These are phyloP conservation scores for Helogale parvula DNA, from an alignment of 2,113 vertebrate genomes.

Conservation along the genomic window DNA sequence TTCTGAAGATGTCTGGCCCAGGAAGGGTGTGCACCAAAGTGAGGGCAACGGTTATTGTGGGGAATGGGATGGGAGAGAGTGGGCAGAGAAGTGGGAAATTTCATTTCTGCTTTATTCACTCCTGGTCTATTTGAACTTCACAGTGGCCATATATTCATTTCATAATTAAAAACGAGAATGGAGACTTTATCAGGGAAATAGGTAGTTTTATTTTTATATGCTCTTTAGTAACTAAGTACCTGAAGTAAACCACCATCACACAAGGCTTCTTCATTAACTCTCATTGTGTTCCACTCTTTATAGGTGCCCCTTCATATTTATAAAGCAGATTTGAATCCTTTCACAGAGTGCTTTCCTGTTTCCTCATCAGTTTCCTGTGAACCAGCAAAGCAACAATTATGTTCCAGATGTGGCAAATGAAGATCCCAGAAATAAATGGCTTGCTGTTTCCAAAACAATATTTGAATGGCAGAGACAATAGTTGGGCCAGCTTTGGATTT, in stretches of 20 bases:
- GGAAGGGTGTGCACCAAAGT: neutral
- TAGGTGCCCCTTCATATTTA: neutral
- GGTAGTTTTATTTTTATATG: neutral
- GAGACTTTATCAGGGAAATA: neutral
- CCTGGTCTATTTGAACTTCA: neutral
- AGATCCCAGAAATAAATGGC: neutral
- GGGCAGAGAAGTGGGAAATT: neutral
- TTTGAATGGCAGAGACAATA: neutral
- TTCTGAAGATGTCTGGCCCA: neutral
- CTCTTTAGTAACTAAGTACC: neutral
- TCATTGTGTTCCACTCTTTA: neutral
- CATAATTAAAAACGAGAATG: neutral
- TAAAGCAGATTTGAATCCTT: neutral
- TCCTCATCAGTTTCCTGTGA: neutral
- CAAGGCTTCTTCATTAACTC: neutral
- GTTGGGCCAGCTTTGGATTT: neutral
- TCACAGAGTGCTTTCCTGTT: neutral
- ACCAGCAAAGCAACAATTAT: neutral
- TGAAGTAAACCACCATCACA: neutral
- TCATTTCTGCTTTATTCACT: neutral
- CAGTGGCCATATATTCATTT: neutral
- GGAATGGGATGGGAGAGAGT: neutral
- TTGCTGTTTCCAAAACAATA: neutral
- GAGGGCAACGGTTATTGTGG: neutral
- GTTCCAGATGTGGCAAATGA: neutral